A percentile compares a stretch with the other conserved stretches of the same genome.
phyloP scores from a whole-genome alignment of 2,113 vertebrate species.

The Rhinopithecus roxellana region DNA sequence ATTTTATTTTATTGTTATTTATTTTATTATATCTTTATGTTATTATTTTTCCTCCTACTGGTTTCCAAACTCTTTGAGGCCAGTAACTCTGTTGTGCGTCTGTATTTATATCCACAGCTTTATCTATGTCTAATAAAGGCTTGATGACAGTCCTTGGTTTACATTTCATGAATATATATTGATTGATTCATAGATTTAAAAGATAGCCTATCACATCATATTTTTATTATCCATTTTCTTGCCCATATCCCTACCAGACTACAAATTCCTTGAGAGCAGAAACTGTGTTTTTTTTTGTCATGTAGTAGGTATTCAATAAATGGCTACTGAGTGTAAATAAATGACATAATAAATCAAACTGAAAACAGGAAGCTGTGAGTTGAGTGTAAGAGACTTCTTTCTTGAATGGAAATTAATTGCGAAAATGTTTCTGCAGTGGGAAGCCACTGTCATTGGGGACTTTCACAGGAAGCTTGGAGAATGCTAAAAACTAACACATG shows the following conservation, averaged over 20 bases:
- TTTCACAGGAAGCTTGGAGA: neutral
- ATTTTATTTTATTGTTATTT: constrained; percentile 54
- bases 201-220: neutral
- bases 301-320: neutral
- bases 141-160: constrained; percentile 12
- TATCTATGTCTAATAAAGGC: constrained; percentile 45
- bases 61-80: neutral
- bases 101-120: constrained; percentile 36
- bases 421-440: neutral
- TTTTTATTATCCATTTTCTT: constrained; percentile 39
- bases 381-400: neutral
- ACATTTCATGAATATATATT: constrained; percentile 63
- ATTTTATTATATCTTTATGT: neutral
- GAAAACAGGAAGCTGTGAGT: neutral
- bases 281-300: neutral
- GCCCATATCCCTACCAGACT: neutral
- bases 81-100: constrained; percentile 26
- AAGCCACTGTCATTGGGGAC: neutral
- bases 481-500: neutral
- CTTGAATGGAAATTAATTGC: constrained; percentile 4
- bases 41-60: constrained; percentile 47
- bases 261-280: neutral
- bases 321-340: constrained; percentile 50
- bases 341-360: constrained; percentile 42
- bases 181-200: constrained; percentile 49